phyloP scores from a whole-genome alignment of 37 sponge, comb jelly and placozoan genomes.

The Bolinopsis microptera region DNA sequence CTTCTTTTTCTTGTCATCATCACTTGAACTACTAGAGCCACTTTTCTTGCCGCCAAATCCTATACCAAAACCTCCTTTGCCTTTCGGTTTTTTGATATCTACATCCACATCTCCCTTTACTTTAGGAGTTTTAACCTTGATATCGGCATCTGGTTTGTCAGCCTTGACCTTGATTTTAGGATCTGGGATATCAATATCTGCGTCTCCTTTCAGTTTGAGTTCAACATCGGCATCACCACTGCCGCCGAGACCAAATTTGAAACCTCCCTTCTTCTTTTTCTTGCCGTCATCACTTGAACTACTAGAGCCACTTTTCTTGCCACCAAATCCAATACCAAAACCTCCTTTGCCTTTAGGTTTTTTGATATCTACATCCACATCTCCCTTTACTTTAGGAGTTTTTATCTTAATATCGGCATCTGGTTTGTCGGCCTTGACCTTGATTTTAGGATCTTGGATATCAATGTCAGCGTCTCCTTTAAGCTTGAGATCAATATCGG shows the following conservation, averaged over 20 bases:
- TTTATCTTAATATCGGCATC: slow-evolving; percentile 11
- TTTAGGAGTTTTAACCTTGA: no score
- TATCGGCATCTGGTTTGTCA: background rate
- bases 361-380: background rate
- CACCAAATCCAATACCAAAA: slow-evolving; percentile 29
- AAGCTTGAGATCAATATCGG: background rate
- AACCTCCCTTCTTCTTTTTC: slow-evolving; percentile 4
- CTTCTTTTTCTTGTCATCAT: slow-evolving; percentile 42
- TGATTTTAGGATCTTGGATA: background rate
- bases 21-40: background rate
- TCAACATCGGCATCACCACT: slow-evolving; percentile 29
- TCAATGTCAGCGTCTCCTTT: background rate
- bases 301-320: background rate
- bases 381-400: background rate
- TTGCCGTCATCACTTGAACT: background rate
- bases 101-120: slow-evolving; percentile 47
- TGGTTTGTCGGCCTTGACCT: background rate
- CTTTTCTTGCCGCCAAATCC: slow-evolving; percentile 13
- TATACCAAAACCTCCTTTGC: no score
- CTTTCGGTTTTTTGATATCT: slow-evolving; percentile 1
- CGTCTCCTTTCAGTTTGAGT: slow-evolving; percentile 15
- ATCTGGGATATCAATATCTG: background rate
- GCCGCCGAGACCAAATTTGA: slow-evolving; percentile 21
- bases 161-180: no score
- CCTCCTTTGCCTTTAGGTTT: background rate